Percentiles rank a stretch among this genome's conserved stretches.
phyloP scores from a whole-genome alignment of 1,140 invertebrate genomes.

The Zaprionus ghesquierei region DNA sequence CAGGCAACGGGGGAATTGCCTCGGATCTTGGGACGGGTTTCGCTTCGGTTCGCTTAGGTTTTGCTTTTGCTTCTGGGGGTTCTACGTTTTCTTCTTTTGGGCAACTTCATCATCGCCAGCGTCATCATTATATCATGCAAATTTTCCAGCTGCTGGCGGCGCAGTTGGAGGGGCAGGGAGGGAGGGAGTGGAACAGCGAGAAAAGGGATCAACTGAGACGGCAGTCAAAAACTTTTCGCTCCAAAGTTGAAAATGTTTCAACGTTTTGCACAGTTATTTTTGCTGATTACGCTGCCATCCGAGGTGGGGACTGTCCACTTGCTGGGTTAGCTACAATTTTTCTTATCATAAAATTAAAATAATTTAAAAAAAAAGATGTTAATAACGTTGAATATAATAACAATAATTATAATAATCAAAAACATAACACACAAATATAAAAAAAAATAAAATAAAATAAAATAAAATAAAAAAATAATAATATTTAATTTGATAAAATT shows the following conservation, averaged over 20 bases:
- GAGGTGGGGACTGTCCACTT: slow-evolving; percentile 4
- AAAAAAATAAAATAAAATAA: no score
- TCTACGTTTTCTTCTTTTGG: background rate
- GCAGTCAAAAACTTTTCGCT: slow-evolving; percentile 27
- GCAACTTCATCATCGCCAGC: background rate
- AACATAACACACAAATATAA: no score
- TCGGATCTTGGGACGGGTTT: background rate
- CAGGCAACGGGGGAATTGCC: background rate
- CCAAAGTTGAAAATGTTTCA: slow-evolving; percentile 14
- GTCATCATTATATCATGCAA: slow-evolving; percentile 19
- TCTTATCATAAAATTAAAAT: no score
- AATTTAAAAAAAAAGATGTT: background rate
- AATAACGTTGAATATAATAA: background rate
- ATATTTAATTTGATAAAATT: no score
- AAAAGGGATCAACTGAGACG: slow-evolving; percentile 3
- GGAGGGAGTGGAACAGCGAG: background rate
- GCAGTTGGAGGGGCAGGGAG: no score
- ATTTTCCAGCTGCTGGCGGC: slow-evolving; percentile 2
- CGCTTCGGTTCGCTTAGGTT: background rate
- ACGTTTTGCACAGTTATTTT: slow-evolving; percentile 23
- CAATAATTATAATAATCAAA: background rate
- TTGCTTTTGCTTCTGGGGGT: background rate
- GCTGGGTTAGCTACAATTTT: background rate
- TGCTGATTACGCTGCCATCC: slow-evolving; percentile 2
- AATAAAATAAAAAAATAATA: no score